Percentiles rank a stretch among this genome's conserved stretches.
Evolutionary conservation across 2,797 vertebrate genomes (phyloP).

Genomic region (Mormyrops boulengeri): DNA sequence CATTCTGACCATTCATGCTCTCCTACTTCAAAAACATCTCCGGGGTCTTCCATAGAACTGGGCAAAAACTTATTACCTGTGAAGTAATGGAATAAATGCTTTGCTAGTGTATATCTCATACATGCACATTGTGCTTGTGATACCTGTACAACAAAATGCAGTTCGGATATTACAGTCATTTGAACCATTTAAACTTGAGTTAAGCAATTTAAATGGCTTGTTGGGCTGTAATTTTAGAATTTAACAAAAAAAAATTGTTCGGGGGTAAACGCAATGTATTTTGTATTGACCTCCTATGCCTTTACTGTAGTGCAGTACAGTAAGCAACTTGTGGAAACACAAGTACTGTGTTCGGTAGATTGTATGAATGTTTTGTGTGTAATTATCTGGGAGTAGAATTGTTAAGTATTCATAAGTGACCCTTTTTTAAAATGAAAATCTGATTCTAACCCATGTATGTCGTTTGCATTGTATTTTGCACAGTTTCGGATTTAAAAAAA

Average conservation of each 20-base stretch:
- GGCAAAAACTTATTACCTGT: neutral
- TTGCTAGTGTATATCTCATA: neutral
- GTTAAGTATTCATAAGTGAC: conserved; percentile 20
- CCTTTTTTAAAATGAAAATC: neutral
- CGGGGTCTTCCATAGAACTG: conserved; percentile 1
- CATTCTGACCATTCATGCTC: neutral
- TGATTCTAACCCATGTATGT: conserved; percentile 33
- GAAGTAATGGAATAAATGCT: neutral
- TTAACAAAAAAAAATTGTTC: neutral
- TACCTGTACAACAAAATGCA: neutral
- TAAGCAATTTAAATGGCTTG: neutral
- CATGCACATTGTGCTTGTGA: neutral
- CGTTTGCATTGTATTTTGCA: conserved; percentile 58
- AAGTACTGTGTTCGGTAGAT: conserved; percentile 34
- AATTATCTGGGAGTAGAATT: conserved; percentile 27
- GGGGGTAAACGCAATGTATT: neutral
- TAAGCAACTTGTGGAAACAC: conserved; percentile 28
- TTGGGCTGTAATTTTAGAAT: conserved; percentile 1
- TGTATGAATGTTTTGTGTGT: conserved; percentile 42
- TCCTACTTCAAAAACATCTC: neutral
- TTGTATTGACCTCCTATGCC: conserved; percentile 31
- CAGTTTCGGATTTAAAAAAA: conserved; percentile 52
- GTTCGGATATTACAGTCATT: neutral
- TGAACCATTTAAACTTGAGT: neutral
- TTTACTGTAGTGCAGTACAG: conserved; percentile 47